phyloP scores from a whole-genome alignment of 1,140 invertebrate species.

The Drosophila sp. region DNA sequence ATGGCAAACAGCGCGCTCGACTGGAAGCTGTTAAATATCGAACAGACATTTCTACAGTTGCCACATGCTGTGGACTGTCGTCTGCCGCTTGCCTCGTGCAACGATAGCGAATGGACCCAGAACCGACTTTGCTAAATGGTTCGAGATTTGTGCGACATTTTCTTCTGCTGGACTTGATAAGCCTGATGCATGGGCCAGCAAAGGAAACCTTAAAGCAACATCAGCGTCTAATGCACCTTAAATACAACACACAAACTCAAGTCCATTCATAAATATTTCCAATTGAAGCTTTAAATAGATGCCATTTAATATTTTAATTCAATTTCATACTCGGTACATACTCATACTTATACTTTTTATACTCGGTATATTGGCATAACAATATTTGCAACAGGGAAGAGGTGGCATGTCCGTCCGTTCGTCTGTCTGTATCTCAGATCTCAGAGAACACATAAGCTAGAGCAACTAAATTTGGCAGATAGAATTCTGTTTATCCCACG shows the following conservation, averaged over 20 bases:
- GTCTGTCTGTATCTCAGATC: no score
- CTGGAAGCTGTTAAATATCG: constrained; percentile 82
- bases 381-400: no score
- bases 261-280: no score
- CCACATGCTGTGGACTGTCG: not conserved
- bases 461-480: no score
- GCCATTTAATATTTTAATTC: no score
- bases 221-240: constrained; percentile 32
- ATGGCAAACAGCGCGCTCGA: constrained; percentile 55
- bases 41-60: constrained; percentile 62
- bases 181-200: constrained; percentile 63
- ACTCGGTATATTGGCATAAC: no score
- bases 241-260: constrained; percentile 9
- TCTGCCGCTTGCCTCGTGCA: not conserved
- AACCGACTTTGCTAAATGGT: constrained; percentile 70
- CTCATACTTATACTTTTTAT: no score
- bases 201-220: constrained; percentile 27
- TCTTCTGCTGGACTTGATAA: constrained; percentile 63
- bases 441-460: no score
- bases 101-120: constrained; percentile 43
- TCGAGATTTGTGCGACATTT: constrained; percentile 75
- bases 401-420: no score
- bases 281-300: no score
- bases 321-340: no score
- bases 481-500: no score